Percentiles rank a stretch among this genome's conserved stretches.
Conservation (phyloP, 2,113 vertebrate species). For the Telmatochromis sp. region DNA sequence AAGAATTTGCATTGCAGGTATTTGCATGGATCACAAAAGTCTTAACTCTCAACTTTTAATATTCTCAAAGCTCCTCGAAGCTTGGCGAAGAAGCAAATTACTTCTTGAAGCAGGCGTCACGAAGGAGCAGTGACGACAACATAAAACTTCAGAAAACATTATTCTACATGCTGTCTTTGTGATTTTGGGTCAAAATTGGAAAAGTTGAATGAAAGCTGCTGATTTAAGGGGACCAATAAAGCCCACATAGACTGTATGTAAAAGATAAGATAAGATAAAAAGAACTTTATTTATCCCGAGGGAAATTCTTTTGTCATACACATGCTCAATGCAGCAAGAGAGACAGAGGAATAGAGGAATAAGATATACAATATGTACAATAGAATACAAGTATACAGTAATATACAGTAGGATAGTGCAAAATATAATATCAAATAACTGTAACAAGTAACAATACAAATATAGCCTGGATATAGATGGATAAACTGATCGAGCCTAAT, state of each 20-base stretch:
- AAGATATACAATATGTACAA: background rate
- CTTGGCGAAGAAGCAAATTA: background rate
- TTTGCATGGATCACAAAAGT: conserved; percentile 7
- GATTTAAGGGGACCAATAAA: background rate
- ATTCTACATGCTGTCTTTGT: background rate
- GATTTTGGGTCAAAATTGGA: background rate
- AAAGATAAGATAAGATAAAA: background rate
- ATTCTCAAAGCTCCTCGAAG: background rate
- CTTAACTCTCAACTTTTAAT: background rate
- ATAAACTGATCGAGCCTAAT: background rate
- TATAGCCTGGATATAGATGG: background rate
- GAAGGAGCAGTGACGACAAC: background rate
- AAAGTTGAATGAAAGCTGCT: background rate
- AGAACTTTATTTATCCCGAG: background rate
- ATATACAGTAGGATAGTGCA: background rate
- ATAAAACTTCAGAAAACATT: background rate
- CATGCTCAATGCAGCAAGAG: background rate
- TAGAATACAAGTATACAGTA: background rate
- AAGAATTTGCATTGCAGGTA: conserved; percentile 26
- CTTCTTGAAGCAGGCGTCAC: background rate
- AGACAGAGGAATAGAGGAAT: background rate
- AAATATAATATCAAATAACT: background rate
- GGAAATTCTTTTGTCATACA: background rate
- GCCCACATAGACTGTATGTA: background rate
- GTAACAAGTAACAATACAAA: background rate